A percentile compares a stretch with the other conserved stretches of the same genome.
These are phyloP conservation scores for Meleagris gallopavo DNA, from an alignment of 2,113 vertebrate species.

Conservation along the genomic window DNA sequence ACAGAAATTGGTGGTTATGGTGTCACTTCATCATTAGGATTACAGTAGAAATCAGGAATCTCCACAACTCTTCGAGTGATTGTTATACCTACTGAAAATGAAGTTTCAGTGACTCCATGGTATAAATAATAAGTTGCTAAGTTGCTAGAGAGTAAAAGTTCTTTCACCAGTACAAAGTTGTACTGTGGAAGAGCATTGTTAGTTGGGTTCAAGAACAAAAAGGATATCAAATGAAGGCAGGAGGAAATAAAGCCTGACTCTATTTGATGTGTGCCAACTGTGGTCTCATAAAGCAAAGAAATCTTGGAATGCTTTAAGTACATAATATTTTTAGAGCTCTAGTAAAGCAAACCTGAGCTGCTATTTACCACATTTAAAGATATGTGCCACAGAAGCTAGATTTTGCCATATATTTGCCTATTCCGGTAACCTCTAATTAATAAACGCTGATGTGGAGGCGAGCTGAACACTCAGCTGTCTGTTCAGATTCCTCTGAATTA, in stretches of 20 bases:
- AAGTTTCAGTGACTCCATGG: not conserved
- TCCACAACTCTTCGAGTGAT: not conserved
- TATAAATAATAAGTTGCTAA: not conserved
- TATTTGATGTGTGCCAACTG: not conserved
- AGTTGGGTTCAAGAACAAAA: slow-evolving; percentile 2
- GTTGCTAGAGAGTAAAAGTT: not conserved
- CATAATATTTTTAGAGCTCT: slow-evolving; percentile 47
- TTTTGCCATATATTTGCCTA: slow-evolving; percentile 5
- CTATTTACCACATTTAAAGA: slow-evolving; percentile 53
- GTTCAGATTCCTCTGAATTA: slow-evolving; percentile 28
- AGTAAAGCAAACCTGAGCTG: slow-evolving; percentile 53
- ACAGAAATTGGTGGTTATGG: not conserved
- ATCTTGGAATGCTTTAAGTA: slow-evolving; percentile 40
- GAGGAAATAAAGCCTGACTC: slow-evolving; percentile 38
- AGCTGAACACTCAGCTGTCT: slow-evolving; percentile 21
- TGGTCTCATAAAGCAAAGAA: slow-evolving; percentile 43
- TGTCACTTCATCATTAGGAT: not conserved
- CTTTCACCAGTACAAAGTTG: not conserved
- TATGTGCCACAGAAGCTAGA: not conserved
- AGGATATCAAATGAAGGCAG: slow-evolving; percentile 17
- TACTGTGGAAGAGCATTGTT: not conserved
- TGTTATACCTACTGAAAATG: not conserved
- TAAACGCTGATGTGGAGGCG: slow-evolving; percentile 9
- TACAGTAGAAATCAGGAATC: not conserved
- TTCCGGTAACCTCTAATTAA: slow-evolving; percentile 44